A percentile compares a stretch with the other conserved stretches of the same genome.
Evolutionary conservation across 2,113 vertebrate genomes (phyloP).

Genomic region (Gopherus flavomarginatus): DNA sequence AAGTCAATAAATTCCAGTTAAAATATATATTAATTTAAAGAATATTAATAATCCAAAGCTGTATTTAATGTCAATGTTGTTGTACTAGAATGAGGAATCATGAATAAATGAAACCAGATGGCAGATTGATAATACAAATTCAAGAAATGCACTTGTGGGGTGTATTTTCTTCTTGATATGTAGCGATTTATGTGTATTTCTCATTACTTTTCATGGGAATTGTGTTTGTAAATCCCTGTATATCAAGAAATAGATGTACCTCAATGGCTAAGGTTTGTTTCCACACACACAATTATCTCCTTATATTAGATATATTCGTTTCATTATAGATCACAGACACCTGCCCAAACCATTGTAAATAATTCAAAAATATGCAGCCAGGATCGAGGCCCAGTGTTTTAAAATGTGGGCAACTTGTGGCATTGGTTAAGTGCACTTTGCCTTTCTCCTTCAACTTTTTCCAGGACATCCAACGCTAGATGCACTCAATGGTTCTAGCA

Average conservation of each 20-base stretch:
- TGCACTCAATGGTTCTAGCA: background rate
- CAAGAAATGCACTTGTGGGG: slow-evolving; percentile 56
- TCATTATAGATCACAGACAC: slow-evolving; percentile 30
- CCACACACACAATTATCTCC: slow-evolving; percentile 59
- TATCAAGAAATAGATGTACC: slow-evolving; percentile 21
- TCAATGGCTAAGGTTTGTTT: slow-evolving; percentile 54
- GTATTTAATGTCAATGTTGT: slow-evolving; percentile 67
- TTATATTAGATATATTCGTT: slow-evolving; percentile 24
- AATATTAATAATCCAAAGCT: slow-evolving; percentile 62
- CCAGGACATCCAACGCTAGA: background rate
- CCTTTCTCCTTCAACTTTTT: background rate
- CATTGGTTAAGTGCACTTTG: background rate
- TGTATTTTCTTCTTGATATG: slow-evolving; percentile 41
- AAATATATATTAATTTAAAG: slow-evolving; percentile 66
- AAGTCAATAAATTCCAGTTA: slow-evolving; percentile 61
- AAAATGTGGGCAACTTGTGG: slow-evolving; percentile 26
- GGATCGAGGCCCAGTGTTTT: slow-evolving; percentile 28
- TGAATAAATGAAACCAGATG: slow-evolving; percentile 74
- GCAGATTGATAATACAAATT: slow-evolving; percentile 62
- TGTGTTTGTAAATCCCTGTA: slow-evolving; percentile 50
- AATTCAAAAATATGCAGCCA: slow-evolving; percentile 52
- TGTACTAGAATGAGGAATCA: slow-evolving; percentile 58
- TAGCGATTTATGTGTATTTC: slow-evolving; percentile 7
- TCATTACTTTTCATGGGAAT: slow-evolving; percentile 43
- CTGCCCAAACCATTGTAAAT: slow-evolving; percentile 59